Evolutionary conservation across 2,888 invertebrate species (phyloP), one percentile per base, ranked within the genome.

Genomic region (Nysson spinosus): DNA sequence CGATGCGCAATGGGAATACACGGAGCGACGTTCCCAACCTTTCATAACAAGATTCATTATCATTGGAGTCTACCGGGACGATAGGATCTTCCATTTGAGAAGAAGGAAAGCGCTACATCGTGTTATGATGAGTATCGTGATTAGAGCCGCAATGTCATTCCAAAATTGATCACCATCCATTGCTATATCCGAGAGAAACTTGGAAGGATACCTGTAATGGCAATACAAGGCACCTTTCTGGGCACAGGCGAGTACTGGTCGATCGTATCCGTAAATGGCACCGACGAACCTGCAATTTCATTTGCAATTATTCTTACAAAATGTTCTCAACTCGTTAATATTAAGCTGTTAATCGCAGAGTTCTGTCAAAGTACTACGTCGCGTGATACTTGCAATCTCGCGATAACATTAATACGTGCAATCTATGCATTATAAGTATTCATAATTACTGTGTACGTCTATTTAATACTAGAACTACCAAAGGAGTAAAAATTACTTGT

Each of bases 161-260:
- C 94, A 94, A 86, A 96, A 96, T 84, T 93, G 93, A 83, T 96
- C 93, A 0, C 93, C 92, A 0, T 89, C 88, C 91, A 95, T 93
- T 49, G 95, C 94, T 49, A 98, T 92, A 79, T 95, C 94, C 4
- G 91, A 89, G 20, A 98, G 89, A 85, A 98, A 95, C 82, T 94
- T 93, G 30, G 89, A 87, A 0, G 96, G 95, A 76, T 94, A 92
- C 83, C 92, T 93, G 85, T 94, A 96, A 86, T 95, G 95, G 72
- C 96, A 97, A 82, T 95, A 96, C 2, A 61, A 5, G 5, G 91
- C 89, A 85, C 96, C 96, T 16, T 91, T 92, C 26, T 66, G 62
- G 5, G 91, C 89, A 85, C 98, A 98, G n/a, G 91, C 91, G 49
- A 98, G 87, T 0, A 90, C 90, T 0, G 91, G 90, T 32, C 98